Percentiles rank a stretch among this genome's conserved stretches.
These are phyloP conservation scores for Danio rerio DNA, from an alignment of 2,113 vertebrate species.

Conservation along the genomic window GRCz12tu NC_133198.1:36879501-36880000, in stretches of 20 bases:
- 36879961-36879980: too few species aligned
- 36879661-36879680: background rate
- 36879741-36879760: conserved; percentile 6
- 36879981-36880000: too few species aligned
- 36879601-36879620: background rate
- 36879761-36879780: background rate
- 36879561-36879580: background rate
- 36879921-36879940: too few species aligned
- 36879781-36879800: background rate
- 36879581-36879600: background rate
- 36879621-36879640: background rate
- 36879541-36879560: background rate
- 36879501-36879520: background rate
- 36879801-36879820: background rate
- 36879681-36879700: background rate
- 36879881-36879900: too few species aligned
- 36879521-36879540: background rate
- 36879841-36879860: background rate
- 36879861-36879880: background rate
- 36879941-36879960: too few species aligned
- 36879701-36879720: too few species aligned
- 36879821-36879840: background rate
- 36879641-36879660: background rate
- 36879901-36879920: too few species aligned
- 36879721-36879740: background rate